Evolutionary conservation across 2,113 vertebrate genomes (phyloP), one percentile per base, ranked within the genome.

Genomic region (Mirounga angustirostris): DNA sequence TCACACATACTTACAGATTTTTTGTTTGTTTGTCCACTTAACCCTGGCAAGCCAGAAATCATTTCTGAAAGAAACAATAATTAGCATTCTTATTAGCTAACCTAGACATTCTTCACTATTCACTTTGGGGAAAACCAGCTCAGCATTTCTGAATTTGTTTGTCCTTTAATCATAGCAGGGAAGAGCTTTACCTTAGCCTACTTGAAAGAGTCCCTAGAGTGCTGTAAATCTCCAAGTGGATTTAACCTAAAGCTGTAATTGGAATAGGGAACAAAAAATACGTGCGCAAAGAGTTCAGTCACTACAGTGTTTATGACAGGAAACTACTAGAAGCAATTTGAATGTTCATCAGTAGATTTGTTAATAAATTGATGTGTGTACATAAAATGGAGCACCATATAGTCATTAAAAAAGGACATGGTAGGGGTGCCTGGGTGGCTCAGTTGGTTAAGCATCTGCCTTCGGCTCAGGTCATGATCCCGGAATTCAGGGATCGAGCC

Each of bases 221-320:
- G 13, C 81, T 52, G 1, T 90, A 84, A 92, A 76, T 89, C 74
- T 92, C 80, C 43, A 69, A 65, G 59, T 74, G 36, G 73, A 56
- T 89, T 86, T 96, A 97, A 90, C 56, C 40, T 89, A 86, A 91
- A 93, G 89, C 61, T 90, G 21, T 96, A 52, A 95, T 61, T 81
- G 89, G 52, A 59, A 89, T 82, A 83, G 91, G 56, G 46, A 89
- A 94, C 54, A 78, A 89, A 78, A 84, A 86, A 28, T 63, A 10
- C 40, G 9, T 19, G 52, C 59, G 13, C 52, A 78, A 59, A n/a
- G 69, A 40, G 91, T 86, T 93, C 97, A 95, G 93, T 85, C 83
- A 58, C 40, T 52, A 2, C 10, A 33, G 81, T 54, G 22, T 89
- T 96, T 80, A 50, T 74, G 91, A 74, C 36, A 82, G 33, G 56